Conservation (phyloP, 2,113 vertebrate species). For the Terrapene triunguis region DNA sequence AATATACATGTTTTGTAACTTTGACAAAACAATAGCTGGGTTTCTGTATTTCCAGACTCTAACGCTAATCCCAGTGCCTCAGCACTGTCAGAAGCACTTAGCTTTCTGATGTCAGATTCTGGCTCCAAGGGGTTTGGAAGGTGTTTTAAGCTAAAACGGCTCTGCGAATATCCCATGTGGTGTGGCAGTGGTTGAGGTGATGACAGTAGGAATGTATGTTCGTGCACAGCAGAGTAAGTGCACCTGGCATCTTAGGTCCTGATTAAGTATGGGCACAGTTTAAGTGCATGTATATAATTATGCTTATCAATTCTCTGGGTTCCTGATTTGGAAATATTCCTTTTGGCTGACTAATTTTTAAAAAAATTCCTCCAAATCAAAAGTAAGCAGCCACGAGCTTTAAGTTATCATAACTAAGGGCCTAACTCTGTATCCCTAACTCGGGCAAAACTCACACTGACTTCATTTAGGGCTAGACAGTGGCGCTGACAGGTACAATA, state of each 20-base stretch:
- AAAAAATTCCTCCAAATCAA: neutral
- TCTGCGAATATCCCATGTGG: neutral
- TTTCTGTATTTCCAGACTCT: neutral
- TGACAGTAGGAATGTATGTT: neutral
- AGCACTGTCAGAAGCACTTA: neutral
- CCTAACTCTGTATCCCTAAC: neutral
- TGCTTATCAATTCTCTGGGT: neutral
- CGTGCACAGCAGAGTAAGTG: neutral
- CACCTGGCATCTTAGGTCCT: neutral
- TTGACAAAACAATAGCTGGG: neutral
- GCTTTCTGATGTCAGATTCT: neutral
- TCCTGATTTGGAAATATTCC: neutral
- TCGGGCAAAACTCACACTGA: neutral
- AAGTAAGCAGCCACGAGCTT: neutral
- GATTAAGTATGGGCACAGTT: accelerated
- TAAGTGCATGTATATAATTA: neutral
- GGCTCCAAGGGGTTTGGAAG: neutral
- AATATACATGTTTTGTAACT: neutral
- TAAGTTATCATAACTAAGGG: neutral
- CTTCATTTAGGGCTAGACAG: neutral
- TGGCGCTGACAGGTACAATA: neutral
- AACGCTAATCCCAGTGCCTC: neutral
- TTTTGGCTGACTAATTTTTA: neutral
- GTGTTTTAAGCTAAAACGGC: neutral
- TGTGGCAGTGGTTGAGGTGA: neutral